Base-by-base conservation (phyloP, 2,888 invertebrate genomes). In the Endomychus coccineus region DNA sequence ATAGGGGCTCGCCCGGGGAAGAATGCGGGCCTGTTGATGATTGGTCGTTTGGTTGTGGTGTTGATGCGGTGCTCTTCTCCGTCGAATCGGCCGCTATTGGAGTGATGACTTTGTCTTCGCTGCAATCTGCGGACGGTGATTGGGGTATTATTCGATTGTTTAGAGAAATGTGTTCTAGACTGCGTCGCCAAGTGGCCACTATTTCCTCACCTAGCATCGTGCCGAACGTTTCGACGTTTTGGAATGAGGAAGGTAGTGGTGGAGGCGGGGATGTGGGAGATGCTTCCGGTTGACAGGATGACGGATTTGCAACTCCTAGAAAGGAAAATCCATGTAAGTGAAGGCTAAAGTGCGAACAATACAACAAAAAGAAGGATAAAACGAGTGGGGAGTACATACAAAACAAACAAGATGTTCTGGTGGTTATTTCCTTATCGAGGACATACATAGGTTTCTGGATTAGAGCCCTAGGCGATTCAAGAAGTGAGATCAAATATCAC, bases 191-290 rank as follows among this genome's bases (percentile, higher is more conserved):
- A 64, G 80, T 78, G 55, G 78, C 78, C 65, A 86, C 86, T 65
- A 87, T 80, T 66, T 86, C 85, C 66, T 85, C 83, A 66, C 87
- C 87, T 62, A 85, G 72, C 61, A 79, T 71, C 48, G 78, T 76
- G 68, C 82, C 83, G 71, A 81, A 80, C 54, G 75, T 71, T 61
- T 79, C 79, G 55, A 79, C 78, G 67, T 75, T 78, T 62, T 77
- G 77, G 54, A 77, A 71, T 45, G 73, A 71, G 31, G 71, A 70
- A 37, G 73, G 71, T 51, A 71, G 68, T 43, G 68, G 64, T 54
- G 62, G 59, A 43, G 66, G 64, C 46, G 69, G 65, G 46, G 63
- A 61, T 39, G 61, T 54, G 17, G 15, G 39, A 17, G 36, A 30
- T 34, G 37, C 28, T 50, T 45, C 25, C 49, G 46, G 42, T 7